These are phyloP conservation scores for Meteorus cinctellus DNA, from an alignment of 2,888 invertebrate genomes.

Conservation along the genomic window DNA sequence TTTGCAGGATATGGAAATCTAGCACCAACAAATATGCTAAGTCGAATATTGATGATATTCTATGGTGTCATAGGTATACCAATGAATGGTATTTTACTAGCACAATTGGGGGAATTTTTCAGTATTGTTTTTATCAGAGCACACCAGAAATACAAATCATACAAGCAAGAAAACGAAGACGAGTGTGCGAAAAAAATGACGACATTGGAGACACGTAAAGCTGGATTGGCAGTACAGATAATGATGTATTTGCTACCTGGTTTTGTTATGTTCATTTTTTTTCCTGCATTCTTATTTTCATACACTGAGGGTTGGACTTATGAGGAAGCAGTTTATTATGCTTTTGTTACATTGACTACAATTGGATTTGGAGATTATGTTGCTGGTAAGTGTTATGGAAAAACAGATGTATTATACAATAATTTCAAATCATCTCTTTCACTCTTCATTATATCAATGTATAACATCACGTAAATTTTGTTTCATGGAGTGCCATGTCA, in stretches of 20 bases:
- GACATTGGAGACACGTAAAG: slow-evolving; percentile 74
- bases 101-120: slow-evolving; percentile 87
- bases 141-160: slow-evolving; percentile 86
- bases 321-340: slow-evolving; percentile 88
- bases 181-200: slow-evolving; percentile 62
- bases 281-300: slow-evolving; percentile 89
- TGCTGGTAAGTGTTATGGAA: slow-evolving; percentile 78
- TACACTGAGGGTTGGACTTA: slow-evolving; percentile 91
- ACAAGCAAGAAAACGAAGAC: slow-evolving; percentile 78
- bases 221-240: slow-evolving; percentile 86
- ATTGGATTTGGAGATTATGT: slow-evolving; percentile 96
- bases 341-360: slow-evolving; percentile 89
- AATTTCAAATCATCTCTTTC: not conserved
- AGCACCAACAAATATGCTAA: slow-evolving; percentile 86
- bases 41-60: slow-evolving; percentile 89
- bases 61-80: slow-evolving; percentile 92
- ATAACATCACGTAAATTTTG: not conserved
- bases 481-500: not conserved
- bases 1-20: slow-evolving; percentile 89
- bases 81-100: slow-evolving; percentile 81
- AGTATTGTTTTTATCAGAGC: slow-evolving; percentile 81
- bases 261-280: slow-evolving; percentile 88
- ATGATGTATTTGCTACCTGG: slow-evolving; percentile 91
- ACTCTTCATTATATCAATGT: not conserved
- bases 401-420: not conserved